phyloP scores from a whole-genome alignment of 2,888 invertebrate genomes.

The Desoria tigrina region DNA sequence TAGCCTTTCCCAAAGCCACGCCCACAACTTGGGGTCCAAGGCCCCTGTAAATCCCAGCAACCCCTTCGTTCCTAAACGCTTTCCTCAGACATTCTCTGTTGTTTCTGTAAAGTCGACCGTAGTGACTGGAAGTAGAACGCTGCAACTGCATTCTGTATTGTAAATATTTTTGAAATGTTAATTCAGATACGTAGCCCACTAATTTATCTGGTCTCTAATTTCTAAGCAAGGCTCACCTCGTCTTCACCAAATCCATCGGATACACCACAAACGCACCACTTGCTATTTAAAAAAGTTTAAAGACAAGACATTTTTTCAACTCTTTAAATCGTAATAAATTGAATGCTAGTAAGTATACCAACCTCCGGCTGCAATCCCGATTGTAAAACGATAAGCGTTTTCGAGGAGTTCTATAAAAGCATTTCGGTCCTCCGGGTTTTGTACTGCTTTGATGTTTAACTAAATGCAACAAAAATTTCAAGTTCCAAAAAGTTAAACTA shows the following conservation, averaged over 20 bases:
- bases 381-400: conserved; percentile 60
- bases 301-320: background rate
- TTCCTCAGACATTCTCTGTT: conserved; percentile 60
- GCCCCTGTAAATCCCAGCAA: conserved; percentile 60
- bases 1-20: conserved; percentile 66
- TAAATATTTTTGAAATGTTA: background rate
- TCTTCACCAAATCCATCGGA: conserved; percentile 66
- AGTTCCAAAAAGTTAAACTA: too few species aligned
- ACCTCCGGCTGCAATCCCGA: conserved; percentile 62
- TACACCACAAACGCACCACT: conserved; percentile 61
- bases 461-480: too few species aligned
- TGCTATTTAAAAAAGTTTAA: conserved; percentile 58
- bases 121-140: conserved; percentile 61
- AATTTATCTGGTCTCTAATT: background rate
- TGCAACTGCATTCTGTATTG: conserved; percentile 63
- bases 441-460: conserved; percentile 57
- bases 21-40: conserved; percentile 64
- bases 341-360: conserved; percentile 32
- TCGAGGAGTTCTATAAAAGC: conserved; percentile 59
- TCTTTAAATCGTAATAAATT: conserved; percentile 1
- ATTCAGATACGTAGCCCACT: background rate
- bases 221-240: conserved; percentile 51
- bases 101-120: conserved; percentile 64
- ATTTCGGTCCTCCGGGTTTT: conserved; percentile 58
- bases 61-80: conserved; percentile 60